Evolutionary conservation across 2,797 vertebrate genomes (phyloP).

Genomic region (Peromyscus melanophrys): DNA sequence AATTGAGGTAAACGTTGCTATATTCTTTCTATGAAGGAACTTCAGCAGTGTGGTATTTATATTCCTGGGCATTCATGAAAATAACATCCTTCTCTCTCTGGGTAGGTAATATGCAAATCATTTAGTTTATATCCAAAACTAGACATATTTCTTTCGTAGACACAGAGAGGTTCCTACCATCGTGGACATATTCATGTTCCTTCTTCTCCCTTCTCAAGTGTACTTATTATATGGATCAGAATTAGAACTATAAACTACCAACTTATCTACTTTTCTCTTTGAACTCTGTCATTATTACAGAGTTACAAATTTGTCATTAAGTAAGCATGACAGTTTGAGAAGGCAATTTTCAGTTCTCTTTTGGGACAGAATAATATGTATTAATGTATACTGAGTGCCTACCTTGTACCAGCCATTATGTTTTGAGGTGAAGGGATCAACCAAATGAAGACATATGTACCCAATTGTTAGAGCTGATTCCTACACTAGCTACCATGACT

Average conservation of each 20-base stretch:
- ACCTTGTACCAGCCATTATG: constrained; percentile 26
- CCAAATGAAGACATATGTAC: constrained; percentile 47
- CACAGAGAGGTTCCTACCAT: background rate
- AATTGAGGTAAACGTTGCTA: constrained; percentile 90
- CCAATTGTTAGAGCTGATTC: background rate
- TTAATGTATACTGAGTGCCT: background rate
- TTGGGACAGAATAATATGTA: background rate
- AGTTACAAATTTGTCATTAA: constrained; percentile 48
- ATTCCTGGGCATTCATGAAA: constrained; percentile 23
- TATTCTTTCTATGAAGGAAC: constrained; percentile 57
- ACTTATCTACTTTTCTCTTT: constrained; percentile 17
- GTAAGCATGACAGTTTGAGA: constrained; percentile 37
- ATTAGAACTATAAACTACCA: constrained; percentile 56
- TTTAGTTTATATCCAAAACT: constrained; percentile 44
- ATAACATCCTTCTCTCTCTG: constrained; percentile 38
- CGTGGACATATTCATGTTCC: constrained; percentile 46
- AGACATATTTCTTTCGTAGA: constrained; percentile 45
- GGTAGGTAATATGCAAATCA: constrained; percentile 5
- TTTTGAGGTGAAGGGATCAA: background rate
- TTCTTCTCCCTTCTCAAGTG: background rate
- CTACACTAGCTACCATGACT: background rate
- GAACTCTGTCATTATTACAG: constrained; percentile 25
- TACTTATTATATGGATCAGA: constrained; percentile 38
- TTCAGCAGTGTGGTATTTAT: constrained; percentile 56
- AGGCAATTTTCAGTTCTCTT: constrained; percentile 18